These are phyloP conservation scores for Cheilosia soror DNA, from an alignment of 2,888 invertebrate genomes.

Conservation along the genomic window DNA sequence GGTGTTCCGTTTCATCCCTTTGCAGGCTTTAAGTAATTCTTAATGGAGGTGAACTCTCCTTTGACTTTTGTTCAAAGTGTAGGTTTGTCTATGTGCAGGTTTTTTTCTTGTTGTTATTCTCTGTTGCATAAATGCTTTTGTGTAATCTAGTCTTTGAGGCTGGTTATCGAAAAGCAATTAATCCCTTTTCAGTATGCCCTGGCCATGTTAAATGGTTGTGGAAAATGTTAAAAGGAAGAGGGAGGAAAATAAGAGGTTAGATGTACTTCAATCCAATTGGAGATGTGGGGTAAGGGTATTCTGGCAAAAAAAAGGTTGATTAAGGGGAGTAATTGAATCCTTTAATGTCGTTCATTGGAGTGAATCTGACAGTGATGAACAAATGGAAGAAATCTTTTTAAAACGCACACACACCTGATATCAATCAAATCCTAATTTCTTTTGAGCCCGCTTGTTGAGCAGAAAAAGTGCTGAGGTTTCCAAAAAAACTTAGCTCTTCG, in stretches of 20 bases:
- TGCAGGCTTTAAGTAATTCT: slow-evolving; percentile 48
- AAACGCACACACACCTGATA: slow-evolving; percentile 14
- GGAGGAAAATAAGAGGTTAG: slow-evolving; percentile 3
- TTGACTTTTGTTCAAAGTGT: slow-evolving; percentile 48
- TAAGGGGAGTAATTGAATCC: slow-evolving; percentile 57
- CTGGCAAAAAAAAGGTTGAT: slow-evolving; percentile 30
- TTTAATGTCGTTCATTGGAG: slow-evolving; percentile 52
- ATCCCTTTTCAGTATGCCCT: slow-evolving; percentile 17
- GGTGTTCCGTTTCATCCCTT: slow-evolving; percentile 12
- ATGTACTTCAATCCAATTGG: slow-evolving; percentile 12
- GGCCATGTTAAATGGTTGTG: background rate
- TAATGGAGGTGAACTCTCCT: slow-evolving; percentile 45
- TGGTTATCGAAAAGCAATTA: slow-evolving; percentile 44
- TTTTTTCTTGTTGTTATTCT: slow-evolving; percentile 6
- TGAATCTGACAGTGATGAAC: slow-evolving; percentile 18
- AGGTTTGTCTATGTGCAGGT: slow-evolving; percentile 4
- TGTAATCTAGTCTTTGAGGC: slow-evolving; percentile 39
- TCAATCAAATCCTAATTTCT: slow-evolving; percentile 15
- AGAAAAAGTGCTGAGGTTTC: background rate
- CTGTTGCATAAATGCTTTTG: slow-evolving; percentile 59
- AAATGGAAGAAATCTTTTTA: slow-evolving; percentile 2
- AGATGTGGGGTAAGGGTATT: background rate
- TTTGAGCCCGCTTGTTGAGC: slow-evolving; percentile 20
- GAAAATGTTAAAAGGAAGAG: slow-evolving; percentile 17
- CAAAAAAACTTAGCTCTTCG: no score